phyloP scores from a whole-genome alignment of 2,113 vertebrate genomes.

The Australoheros scitulus region DNA sequence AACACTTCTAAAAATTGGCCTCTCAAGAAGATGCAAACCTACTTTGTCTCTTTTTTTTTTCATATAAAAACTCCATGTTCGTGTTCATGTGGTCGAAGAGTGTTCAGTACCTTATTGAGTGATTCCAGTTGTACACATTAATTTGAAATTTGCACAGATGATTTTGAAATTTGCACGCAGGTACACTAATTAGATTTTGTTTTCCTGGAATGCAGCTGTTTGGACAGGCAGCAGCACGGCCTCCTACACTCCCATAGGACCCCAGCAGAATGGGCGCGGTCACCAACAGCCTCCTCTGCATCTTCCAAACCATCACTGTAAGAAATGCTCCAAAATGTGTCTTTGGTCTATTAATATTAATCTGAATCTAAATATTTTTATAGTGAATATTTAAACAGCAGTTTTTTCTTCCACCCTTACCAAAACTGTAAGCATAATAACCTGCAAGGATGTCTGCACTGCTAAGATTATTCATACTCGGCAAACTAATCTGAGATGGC shows the following conservation, averaged over 20 bases:
- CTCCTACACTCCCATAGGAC: conserved; percentile 76
- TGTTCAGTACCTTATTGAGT: not conserved
- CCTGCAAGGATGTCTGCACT: not conserved
- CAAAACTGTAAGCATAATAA: not conserved
- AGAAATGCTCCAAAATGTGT: conserved; percentile 14
- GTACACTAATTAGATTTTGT: not conserved
- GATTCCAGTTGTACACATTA: not conserved
- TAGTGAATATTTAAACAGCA: not conserved
- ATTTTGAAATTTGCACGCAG: not conserved
- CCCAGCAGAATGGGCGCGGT: conserved; percentile 76
- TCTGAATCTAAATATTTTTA: not conserved
- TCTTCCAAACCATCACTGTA: conserved; percentile 78
- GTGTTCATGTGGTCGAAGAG: not conserved
- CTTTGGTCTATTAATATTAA: not conserved
- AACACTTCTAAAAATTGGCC: too few species aligned
- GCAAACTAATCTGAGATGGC: not conserved
- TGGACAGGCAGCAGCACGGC: conserved; percentile 83
- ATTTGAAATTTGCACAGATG: fast-evolving
- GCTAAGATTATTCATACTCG: not conserved
- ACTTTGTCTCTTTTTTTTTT: too few species aligned
- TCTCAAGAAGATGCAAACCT: too few species aligned
- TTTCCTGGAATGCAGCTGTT: conserved; percentile 62
- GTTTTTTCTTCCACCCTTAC: not conserved
- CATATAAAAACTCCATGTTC: not conserved
- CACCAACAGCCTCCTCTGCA: conserved; percentile 78